phyloP scores from a whole-genome alignment of 2,797 vertebrate species.

The Heterohyrax brucei region DNA sequence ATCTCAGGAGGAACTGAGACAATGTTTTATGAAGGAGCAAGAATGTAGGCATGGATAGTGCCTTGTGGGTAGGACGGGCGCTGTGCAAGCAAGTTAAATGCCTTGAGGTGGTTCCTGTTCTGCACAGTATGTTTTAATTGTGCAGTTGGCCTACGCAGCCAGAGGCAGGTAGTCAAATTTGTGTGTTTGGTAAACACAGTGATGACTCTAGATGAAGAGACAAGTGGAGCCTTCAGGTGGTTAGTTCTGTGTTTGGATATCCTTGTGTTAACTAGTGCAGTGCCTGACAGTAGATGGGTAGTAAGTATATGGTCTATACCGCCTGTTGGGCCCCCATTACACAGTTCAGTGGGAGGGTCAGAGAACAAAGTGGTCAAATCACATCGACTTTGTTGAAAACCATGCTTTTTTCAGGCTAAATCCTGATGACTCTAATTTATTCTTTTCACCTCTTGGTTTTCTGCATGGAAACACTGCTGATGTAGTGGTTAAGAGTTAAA shows the following conservation, averaged over 20 bases:
- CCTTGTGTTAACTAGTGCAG: neutral
- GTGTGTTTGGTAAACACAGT: neutral
- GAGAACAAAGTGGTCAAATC: neutral
- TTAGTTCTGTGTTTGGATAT: neutral
- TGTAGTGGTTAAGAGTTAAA: no score
- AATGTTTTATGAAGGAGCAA: neutral
- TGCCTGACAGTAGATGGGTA: neutral
- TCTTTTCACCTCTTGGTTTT: neutral
- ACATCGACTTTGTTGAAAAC: neutral
- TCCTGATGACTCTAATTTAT: neutral
- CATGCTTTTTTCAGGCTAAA: neutral
- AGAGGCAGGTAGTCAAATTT: neutral
- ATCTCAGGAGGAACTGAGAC: conserved; percentile 47
- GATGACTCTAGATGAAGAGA: neutral
- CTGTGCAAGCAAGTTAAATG: neutral
- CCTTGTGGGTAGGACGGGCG: neutral
- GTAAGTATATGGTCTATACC: neutral
- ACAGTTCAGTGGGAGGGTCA: neutral
- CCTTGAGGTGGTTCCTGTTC: neutral
- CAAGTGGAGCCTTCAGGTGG: neutral
- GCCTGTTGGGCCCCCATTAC: neutral
- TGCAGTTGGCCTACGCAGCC: neutral
- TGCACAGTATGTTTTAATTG: neutral
- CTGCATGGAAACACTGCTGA: no score
- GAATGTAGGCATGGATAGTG: neutral